phyloP scores from a whole-genome alignment of 2,888 invertebrate species.

The Hymenopus coronatus region DNA sequence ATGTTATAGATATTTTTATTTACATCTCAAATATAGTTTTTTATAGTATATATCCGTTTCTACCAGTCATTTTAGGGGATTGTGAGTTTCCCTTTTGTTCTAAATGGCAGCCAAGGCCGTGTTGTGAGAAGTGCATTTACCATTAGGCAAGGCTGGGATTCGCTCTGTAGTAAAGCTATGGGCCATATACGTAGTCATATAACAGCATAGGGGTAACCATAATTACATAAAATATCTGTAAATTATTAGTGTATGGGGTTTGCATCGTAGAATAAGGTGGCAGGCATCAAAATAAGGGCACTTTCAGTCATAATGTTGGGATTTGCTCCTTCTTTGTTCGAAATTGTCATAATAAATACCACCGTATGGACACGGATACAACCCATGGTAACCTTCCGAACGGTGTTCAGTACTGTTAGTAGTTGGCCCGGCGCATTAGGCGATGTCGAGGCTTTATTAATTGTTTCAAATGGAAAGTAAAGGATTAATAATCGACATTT shows the following conservation, averaged over 20 bases:
- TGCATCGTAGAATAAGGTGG: neutral
- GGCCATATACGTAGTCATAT: conserved; percentile 34
- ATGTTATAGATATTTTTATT: conserved; percentile 41
- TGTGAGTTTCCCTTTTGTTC: conserved; percentile 43
- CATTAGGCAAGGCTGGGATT: conserved; percentile 33
- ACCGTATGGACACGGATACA: conserved; percentile 17
- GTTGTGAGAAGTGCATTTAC: conserved; percentile 50
- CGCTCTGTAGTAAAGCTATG: conserved; percentile 35
- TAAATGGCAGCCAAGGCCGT: conserved; percentile 47
- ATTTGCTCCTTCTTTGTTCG: conserved; percentile 36
- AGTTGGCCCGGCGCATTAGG: neutral
- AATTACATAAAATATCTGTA: conserved; percentile 19
- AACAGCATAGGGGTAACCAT: conserved; percentile 31
- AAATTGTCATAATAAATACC: conserved; percentile 30
- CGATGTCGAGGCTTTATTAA: conserved; percentile 15
- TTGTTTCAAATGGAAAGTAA: neutral
- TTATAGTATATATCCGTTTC: neutral
- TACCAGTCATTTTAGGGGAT: conserved; percentile 35
- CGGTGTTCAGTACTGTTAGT: neutral
- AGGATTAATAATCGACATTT: conserved; percentile 24
- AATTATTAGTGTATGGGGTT: neutral
- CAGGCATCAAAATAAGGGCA: conserved; percentile 33
- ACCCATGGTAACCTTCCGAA: conserved; percentile 25
- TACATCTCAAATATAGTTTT: conserved; percentile 39
- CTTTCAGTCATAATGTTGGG: conserved; percentile 39